These are phyloP conservation scores for Tyto alba DNA, from an alignment of 2,113 vertebrate genomes.

Conservation along the genomic window DNA sequence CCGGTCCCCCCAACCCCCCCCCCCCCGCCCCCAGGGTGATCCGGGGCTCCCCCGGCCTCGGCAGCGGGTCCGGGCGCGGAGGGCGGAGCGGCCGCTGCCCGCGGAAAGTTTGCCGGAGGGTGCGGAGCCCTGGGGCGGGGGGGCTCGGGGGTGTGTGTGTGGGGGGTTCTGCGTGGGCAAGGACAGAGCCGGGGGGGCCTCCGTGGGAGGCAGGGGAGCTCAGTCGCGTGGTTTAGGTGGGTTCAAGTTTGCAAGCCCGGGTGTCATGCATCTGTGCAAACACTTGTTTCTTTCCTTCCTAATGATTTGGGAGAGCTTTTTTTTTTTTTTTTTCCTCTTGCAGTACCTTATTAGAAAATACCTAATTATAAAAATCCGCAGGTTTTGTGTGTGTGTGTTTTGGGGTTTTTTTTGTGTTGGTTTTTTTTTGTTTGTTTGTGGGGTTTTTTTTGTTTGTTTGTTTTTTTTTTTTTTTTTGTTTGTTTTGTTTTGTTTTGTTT, in stretches of 20 bases:
- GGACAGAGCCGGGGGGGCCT: fast-evolving
- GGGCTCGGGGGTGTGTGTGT: background rate
- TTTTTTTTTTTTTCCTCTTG: too few relatives aligned
- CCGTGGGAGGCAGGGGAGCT: fast-evolving
- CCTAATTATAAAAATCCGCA: too few relatives aligned
- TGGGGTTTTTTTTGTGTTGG: too few relatives aligned
- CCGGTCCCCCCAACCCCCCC: too few relatives aligned
- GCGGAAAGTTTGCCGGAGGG: background rate
- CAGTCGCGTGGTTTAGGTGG: fast-evolving
- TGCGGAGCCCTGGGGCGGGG: background rate
- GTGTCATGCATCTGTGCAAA: fast-evolving
- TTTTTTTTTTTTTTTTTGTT: background rate
- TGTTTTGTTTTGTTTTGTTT: background rate
- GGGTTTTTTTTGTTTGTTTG: too few relatives aligned
- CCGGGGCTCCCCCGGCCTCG: background rate
- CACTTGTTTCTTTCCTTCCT: background rate
- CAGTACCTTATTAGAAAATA: too few relatives aligned
- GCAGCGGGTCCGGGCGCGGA: background rate
- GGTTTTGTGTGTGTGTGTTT: too few relatives aligned
- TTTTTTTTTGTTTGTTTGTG: too few relatives aligned
- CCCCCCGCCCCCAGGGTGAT: background rate
- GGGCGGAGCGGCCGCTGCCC: background rate
- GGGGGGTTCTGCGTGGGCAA: too few relatives aligned
- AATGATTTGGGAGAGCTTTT: fast-evolving
- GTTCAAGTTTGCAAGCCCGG: background rate